These are phyloP conservation scores for Porites australiensis DNA, from an alignment of 64 coral and sea anemone species.

Conservation along the genomic window DNA sequence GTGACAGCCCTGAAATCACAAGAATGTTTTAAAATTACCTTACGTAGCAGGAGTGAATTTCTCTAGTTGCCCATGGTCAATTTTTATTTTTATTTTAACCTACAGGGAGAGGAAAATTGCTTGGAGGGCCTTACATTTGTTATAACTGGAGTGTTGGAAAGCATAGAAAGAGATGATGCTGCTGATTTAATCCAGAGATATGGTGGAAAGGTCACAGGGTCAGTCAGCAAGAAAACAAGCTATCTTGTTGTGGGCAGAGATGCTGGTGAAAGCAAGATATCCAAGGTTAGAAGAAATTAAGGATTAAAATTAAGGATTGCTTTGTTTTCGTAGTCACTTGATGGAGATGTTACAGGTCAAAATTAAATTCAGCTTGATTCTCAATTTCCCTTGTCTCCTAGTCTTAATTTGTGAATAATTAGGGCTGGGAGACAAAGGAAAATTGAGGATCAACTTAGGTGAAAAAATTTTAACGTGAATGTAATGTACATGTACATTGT, in stretches of 20 bases:
- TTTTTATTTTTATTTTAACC: background rate
- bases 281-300: slow-evolving; percentile 38
- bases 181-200: slow-evolving; percentile 86
- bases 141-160: slow-evolving; percentile 86
- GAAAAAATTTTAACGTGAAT: no score
- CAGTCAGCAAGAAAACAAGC: slow-evolving; percentile 91
- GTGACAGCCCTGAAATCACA: no score
- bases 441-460: no score
- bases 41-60: no score
- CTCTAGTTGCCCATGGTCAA: background rate
- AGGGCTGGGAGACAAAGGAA: no score
- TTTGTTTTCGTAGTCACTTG: background rate
- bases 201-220: slow-evolving; percentile 88
- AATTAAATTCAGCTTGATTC: no score
- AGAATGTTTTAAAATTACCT: no score
- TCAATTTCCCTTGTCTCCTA: no score
- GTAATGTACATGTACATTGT: no score
- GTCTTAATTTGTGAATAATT: no score
- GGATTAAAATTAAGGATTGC: background rate
- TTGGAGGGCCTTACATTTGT: slow-evolving; percentile 89
- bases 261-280: slow-evolving; percentile 75
- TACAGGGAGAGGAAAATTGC: slow-evolving; percentile 92
- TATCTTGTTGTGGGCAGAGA: slow-evolving; percentile 88
- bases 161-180: slow-evolving; percentile 87
- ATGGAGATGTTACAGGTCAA: no score